Evolutionary conservation across 2,113 vertebrate genomes (phyloP), one percentile per base, ranked within the genome.

Genomic region (Tachysurus vachellii): DNA sequence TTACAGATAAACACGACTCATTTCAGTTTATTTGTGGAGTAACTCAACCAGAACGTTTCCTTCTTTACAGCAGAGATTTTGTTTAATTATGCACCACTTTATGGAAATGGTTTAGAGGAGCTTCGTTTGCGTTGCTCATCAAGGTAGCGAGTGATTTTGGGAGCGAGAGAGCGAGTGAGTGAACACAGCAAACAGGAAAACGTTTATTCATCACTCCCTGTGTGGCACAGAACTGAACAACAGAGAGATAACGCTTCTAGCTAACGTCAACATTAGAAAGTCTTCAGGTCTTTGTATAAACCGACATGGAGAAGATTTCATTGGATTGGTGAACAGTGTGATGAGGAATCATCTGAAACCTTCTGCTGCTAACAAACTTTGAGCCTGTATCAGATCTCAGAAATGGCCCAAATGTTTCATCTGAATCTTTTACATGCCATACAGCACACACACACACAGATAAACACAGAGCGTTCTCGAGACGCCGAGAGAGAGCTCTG

Each of bases 401-500:
- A 42, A 56, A 28, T 1, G 77, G n/a, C 77, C 36, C 4, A 80
- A 53, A 28, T 56, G 76, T 31, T 21, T 76, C 23, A 7, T 50
- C 73, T 53, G 23, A 53, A 76, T 8, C 23, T 10, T 76, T n/a
- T 44, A n/a, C 12, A 23, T 76, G 44, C 50, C 73, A 76, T 14
- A 44, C 23, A 26, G 28, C 77, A 10, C 77, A 57, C 77, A 57
- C 50, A 50, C 50, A 47, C 5, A 21, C 23, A 42, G 16, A 71
- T 3, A 8, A 13, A 8, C 36, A 10, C 5, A 44, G 36, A 44
- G 36, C 17, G 42, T 42, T 75, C 53, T 47, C 53, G 26, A 88
- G 23, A 50, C 7, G 12, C n/a, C 1, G 59, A 7, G 62, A 9
- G 31, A 36, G 53, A 50, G n/a, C 61, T 53, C 91, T 91, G 91